These are phyloP conservation scores for Synanthedon formicaeformis DNA, from an alignment of 2,888 invertebrate species.

Conservation along the genomic window DNA sequence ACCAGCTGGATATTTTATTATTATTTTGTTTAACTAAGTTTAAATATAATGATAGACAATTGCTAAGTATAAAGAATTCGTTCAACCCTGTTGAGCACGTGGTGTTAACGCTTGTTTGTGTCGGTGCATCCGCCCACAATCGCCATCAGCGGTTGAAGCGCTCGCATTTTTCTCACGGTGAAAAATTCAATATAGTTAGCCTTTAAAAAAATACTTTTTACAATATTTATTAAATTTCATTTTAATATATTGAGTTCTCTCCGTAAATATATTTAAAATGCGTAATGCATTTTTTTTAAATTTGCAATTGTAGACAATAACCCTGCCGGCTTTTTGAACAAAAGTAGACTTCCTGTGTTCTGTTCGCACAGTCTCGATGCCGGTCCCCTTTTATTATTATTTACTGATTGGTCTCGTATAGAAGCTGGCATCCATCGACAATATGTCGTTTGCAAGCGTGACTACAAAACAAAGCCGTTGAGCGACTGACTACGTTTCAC, in stretches of 20 bases:
- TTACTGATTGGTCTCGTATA: slow-evolving; percentile 63
- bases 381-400: slow-evolving; percentile 60
- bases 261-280: neutral
- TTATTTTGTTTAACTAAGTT: neutral
- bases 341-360: slow-evolving; percentile 56
- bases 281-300: neutral
- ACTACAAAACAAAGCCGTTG: slow-evolving; percentile 65
- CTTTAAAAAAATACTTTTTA: no score
- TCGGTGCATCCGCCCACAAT: slow-evolving; percentile 48
- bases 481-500: slow-evolving; percentile 42
- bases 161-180: slow-evolving; percentile 57
- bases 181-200: no score
- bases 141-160: slow-evolving; percentile 37
- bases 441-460: slow-evolving; percentile 65
- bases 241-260: neutral
- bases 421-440: slow-evolving; percentile 59
- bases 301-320: slow-evolving; percentile 11
- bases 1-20: neutral
- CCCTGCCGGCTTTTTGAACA: slow-evolving; percentile 32
- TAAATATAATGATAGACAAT: no score
- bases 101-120: slow-evolving; percentile 40
- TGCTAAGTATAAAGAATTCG: slow-evolving; percentile 5
- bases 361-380: slow-evolving; percentile 55
- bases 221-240: no score
- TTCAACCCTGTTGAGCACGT: slow-evolving; percentile 40